phyloP scores from a whole-genome alignment of 2,888 invertebrate species.

The Congeria kusceri region DNA sequence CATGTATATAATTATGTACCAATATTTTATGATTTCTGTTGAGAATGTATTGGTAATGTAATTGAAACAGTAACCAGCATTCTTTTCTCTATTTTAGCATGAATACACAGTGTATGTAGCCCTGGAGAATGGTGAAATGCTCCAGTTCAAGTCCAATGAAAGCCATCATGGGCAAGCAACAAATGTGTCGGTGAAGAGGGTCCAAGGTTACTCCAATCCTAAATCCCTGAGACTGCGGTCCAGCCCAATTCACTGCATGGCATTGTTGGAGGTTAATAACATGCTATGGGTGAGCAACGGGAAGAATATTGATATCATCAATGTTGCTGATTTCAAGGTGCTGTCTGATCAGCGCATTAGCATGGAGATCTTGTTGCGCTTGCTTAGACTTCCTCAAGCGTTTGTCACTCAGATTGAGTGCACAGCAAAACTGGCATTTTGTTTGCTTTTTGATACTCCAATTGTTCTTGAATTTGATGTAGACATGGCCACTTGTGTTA shows the following conservation, averaged over 20 bases:
- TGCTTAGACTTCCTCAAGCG: slow-evolving; percentile 25
- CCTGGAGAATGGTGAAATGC: slow-evolving; percentile 26
- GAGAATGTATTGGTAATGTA: too few species aligned
- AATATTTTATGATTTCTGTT: too few species aligned
- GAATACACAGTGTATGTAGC: slow-evolving; percentile 24
- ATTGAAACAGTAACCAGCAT: neutral
- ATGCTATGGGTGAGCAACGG: slow-evolving; percentile 72
- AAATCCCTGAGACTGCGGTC: slow-evolving; percentile 35
- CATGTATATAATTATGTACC: too few species aligned
- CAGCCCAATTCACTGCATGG: slow-evolving; percentile 41
- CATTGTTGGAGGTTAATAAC: slow-evolving; percentile 37
- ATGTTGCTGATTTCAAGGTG: slow-evolving; percentile 49
- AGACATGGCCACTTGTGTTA: slow-evolving; percentile 40
- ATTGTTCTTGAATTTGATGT: slow-evolving; percentile 56
- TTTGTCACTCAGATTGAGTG: slow-evolving; percentile 31
- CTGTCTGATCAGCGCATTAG: slow-evolving; percentile 39
- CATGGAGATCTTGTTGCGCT: slow-evolving; percentile 23
- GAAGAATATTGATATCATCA: slow-evolving; percentile 59
- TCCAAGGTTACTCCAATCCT: slow-evolving; percentile 35
- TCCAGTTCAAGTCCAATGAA: slow-evolving; percentile 28
- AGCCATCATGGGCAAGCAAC: neutral
- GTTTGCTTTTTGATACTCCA: slow-evolving; percentile 37
- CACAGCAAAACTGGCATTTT: slow-evolving; percentile 29
- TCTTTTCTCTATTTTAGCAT: neutral
- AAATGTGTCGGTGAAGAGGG: slow-evolving; percentile 12